phyloP scores from a whole-genome alignment of 2,797 vertebrate species.

The Pyrocephalus nanus region DNA sequence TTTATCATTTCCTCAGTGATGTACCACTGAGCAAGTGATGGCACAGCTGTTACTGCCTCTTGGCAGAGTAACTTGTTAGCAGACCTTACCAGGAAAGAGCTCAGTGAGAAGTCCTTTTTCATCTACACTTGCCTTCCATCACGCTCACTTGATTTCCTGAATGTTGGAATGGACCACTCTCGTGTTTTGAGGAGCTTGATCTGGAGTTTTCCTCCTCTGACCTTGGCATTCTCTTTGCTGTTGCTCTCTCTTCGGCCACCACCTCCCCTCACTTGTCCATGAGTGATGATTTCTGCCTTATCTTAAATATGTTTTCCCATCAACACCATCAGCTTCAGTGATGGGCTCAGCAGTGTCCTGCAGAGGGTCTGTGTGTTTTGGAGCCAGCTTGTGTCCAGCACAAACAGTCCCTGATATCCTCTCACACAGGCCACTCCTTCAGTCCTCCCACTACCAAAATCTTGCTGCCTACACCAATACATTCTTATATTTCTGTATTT shows the following conservation, averaged over 20 bases:
- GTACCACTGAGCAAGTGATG: not conserved
- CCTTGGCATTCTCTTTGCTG: not conserved
- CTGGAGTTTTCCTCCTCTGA: not conserved
- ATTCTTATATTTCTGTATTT: not conserved
- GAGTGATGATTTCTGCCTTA: not conserved
- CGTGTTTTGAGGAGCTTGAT: not conserved
- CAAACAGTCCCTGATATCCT: not conserved
- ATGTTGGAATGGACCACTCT: not conserved
- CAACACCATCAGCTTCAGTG: accelerated
- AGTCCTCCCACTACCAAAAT: not conserved
- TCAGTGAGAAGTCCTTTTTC: not conserved
- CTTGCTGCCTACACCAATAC: not conserved
- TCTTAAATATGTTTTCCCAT: not conserved
- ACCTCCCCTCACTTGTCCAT: not conserved
- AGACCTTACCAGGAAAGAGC: not conserved
- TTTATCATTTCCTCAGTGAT: not conserved
- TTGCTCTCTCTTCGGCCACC: not conserved
- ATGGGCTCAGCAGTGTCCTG: not conserved
- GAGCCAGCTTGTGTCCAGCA: not conserved
- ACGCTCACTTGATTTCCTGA: accelerated
- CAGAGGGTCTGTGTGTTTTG: not conserved
- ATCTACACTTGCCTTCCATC: not conserved
- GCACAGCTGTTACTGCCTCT: not conserved
- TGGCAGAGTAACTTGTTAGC: not conserved
- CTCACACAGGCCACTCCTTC: not conserved